These are phyloP conservation scores for Protobothrops flavoviridis DNA, from an alignment of 2,113 vertebrate genomes.

Conservation along the genomic window DNA sequence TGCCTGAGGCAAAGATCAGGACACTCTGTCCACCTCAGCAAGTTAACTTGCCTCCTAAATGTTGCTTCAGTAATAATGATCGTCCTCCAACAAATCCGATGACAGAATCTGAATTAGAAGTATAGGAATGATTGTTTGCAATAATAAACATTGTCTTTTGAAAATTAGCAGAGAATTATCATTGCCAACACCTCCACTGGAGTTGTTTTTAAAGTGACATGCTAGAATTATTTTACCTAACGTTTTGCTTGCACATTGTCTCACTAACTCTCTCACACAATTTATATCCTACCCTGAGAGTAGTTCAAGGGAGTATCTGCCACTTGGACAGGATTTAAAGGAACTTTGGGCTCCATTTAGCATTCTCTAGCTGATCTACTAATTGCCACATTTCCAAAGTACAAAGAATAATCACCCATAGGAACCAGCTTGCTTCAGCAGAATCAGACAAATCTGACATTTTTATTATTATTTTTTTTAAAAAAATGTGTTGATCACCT, in stretches of 20 bases:
- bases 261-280: background rate
- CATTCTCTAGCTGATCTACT: background rate
- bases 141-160: background rate
- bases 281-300: background rate
- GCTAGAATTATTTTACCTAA: background rate
- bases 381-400: fast-evolving
- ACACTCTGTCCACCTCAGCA: background rate
- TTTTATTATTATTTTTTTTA: background rate
- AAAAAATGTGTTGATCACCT: background rate
- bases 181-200: background rate
- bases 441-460: background rate
- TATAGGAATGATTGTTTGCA: background rate
- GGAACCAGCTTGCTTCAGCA: background rate
- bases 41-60: background rate
- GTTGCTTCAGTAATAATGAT: background rate
- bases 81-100: background rate
- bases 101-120: background rate
- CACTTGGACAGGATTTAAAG: background rate
- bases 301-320: background rate
- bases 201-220: background rate
- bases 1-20: background rate
- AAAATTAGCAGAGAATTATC: background rate
- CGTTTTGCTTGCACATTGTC: background rate
- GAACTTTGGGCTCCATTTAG: background rate
- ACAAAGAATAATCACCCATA: background rate